Base-by-base conservation (phyloP, 2,888 invertebrate species). In the Gasteruption jaculator region DNA sequence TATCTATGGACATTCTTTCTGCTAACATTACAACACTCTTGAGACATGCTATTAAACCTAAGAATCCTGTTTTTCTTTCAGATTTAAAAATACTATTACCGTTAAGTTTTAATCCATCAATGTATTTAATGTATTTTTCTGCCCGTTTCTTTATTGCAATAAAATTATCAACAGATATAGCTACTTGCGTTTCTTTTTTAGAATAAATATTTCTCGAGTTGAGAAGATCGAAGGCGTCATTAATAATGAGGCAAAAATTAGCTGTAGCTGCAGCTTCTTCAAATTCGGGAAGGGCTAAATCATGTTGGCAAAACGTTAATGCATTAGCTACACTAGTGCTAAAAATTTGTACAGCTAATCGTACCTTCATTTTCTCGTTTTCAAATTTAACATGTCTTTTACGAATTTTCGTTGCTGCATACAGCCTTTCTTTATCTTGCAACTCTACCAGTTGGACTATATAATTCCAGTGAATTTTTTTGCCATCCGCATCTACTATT, bases 321-420 rank as follows among this genome's bases (percentile, higher is more conserved):
- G 38, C 38, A 20, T 38, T 38, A 16, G 20, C 21, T 8, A 38
- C 31, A 15, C 31, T 38, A 14, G 6, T 20, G n/a, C 31, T 38
- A 18, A 38, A 38, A 3, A 38, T 24, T 20, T 38, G 38, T 2
- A 29, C 38, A 22, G 38, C 31, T 7, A 38, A 10, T 16, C n/a
- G 8, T 25, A 34, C 33, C 18, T 39, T 39, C 34, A 39, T 34
- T 39, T 34, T 39, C 16, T 25, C 33, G 8, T 24, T 24, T 8
- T 8, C 14, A 16, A 16, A 39, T 16, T 39, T 25, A 16, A 39
- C 12, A 39, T 39, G 39, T 5, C 32, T 24, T 6, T 16, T 12
- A 10, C 39, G 22, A n/a, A 39, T 10, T 39, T 39, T 39, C 1
- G 31, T 39, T 11, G 33, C 33, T 15, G 33, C 39, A 11, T 19